Conservation (phyloP, 1,140 invertebrate genomes). For the Nasonia longicornis region DNA sequence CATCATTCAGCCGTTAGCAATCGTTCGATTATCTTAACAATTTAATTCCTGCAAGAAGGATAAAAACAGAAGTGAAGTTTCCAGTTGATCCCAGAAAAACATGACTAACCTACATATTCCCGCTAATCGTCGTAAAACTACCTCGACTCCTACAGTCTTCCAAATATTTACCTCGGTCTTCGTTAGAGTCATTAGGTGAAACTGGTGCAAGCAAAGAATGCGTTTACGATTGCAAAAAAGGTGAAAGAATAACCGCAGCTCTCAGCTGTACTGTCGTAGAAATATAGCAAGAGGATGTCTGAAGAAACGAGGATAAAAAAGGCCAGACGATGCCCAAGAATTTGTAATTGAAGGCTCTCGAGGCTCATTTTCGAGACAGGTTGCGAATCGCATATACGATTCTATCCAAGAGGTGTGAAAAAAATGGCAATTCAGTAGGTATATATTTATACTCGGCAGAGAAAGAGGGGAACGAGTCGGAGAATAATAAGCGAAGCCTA, state of each 20-base stretch:
- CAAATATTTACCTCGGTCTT: not conserved
- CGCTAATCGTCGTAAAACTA: too few relatives aligned
- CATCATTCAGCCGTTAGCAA: too few relatives aligned
- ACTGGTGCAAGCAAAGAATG: constrained; percentile 12
- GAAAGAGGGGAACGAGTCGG: not conserved
- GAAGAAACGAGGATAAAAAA: constrained; percentile 30
- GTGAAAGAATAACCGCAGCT: not conserved
- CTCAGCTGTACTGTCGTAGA: not conserved
- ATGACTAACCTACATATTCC: too few relatives aligned
- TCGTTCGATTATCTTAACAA: too few relatives aligned
- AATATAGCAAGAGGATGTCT: not conserved
- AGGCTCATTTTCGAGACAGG: not conserved
- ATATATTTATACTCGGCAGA: not conserved
- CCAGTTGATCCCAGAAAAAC: too few relatives aligned
- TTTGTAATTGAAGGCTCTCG: not conserved
- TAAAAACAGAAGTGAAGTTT: too few relatives aligned
- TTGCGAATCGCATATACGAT: not conserved
- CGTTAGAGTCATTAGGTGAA: not conserved
- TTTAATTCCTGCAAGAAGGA: too few relatives aligned
- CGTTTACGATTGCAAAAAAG: constrained; percentile 16
- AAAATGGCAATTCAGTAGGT: too few relatives aligned
- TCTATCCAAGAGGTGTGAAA: too few relatives aligned
- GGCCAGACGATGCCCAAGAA: not conserved
- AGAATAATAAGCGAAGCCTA: constrained; percentile 13
- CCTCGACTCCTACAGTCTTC: too few relatives aligned